Evolutionary conservation across 2,888 invertebrate genomes (phyloP).

Genomic region (Horisme vitalbata): DNA sequence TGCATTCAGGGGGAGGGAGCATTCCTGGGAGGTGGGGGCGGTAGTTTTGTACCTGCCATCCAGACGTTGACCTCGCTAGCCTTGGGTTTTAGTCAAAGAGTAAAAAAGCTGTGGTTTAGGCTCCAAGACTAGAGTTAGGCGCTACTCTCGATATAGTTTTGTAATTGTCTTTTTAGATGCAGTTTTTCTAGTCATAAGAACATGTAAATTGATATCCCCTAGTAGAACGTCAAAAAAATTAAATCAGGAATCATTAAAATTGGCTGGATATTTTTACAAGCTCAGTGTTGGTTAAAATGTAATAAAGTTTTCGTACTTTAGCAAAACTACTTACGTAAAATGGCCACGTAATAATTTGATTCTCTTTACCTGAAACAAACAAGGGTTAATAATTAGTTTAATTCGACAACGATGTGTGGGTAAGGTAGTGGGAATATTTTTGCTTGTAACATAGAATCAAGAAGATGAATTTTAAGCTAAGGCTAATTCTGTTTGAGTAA

Average conservation of each 20-base stretch:
- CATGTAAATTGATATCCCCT: no score
- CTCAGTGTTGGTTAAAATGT: background rate
- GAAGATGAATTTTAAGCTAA: background rate
- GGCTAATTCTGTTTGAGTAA: background rate
- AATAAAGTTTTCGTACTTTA: background rate
- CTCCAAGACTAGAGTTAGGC: no score
- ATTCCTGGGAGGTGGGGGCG: slow-evolving; percentile 43
- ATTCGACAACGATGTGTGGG: background rate
- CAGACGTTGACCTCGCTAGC: slow-evolving; percentile 77
- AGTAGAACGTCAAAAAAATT: no score
- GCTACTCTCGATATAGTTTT: no score
- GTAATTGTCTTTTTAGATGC: no score
- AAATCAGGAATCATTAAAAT: no score
- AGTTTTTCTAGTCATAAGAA: no score
- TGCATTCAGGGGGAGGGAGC: slow-evolving; percentile 51
- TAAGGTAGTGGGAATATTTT: background rate
- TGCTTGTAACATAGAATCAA: background rate
- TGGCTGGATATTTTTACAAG: background rate
- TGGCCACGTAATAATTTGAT: background rate
- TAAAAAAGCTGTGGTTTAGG: slow-evolving; percentile 5
- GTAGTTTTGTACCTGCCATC: slow-evolving; percentile 65
- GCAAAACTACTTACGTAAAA: slow-evolving; percentile 4
- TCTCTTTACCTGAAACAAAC: slow-evolving; percentile 35
- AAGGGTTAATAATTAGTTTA: slow-evolving; percentile 12
- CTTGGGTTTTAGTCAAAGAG: no score